A percentile compares a stretch with the other conserved stretches of the same genome.
Evolutionary conservation across 1,140 invertebrate species (phyloP).

Genomic region (Trachymyrmex cornetzi): DNA sequence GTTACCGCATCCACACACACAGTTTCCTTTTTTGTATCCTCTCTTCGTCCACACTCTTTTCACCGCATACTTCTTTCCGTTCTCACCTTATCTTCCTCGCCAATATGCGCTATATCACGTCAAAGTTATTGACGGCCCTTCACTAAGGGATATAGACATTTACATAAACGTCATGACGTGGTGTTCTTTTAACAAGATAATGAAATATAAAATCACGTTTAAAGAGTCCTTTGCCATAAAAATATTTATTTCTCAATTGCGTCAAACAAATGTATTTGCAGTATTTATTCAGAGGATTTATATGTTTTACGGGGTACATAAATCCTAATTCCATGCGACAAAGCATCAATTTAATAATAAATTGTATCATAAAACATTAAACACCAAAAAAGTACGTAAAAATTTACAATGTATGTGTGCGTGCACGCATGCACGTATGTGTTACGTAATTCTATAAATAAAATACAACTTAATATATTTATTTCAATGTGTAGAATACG

Average conservation of each 20-base stretch:
- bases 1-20: not conserved
- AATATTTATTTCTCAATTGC: not conserved
- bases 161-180: not conserved
- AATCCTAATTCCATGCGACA: not conserved
- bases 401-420: not conserved
- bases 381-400: not conserved
- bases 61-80: not conserved
- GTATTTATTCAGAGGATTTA: not conserved
- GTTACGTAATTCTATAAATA: too few relatives aligned
- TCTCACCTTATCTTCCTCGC: conserved; percentile 3
- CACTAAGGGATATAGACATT: conserved; percentile 26
- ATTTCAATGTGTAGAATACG: too few relatives aligned
- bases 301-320: not conserved
- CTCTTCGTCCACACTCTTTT: not conserved
- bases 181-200: not conserved
- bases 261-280: not conserved
- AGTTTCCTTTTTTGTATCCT: conserved; percentile 6
- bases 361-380: not conserved
- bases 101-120: not conserved
- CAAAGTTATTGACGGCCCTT: conserved; percentile 33
- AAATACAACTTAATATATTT: too few relatives aligned
- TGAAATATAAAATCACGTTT: conserved; percentile 9
- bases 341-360: not conserved
- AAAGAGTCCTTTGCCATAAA: not conserved
- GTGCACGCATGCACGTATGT: too few relatives aligned